Evolutionary conservation across 2,113 vertebrate genomes (phyloP).

Genomic region (Oryzias javanicus): DNA sequence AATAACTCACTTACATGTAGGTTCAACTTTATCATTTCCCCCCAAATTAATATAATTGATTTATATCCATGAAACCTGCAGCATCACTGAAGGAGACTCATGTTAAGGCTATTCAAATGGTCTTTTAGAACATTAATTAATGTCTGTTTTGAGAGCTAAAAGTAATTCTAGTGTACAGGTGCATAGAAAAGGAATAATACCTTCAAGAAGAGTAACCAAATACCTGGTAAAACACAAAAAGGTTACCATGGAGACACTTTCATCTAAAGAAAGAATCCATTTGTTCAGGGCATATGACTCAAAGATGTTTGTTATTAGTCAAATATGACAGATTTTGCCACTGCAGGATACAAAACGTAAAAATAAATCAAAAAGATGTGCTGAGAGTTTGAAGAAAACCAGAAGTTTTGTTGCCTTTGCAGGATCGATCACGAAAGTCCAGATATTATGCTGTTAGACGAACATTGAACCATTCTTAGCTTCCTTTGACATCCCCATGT

Average conservation of each 20-base stretch:
- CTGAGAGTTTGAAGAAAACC: neutral
- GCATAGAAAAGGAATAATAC: conserved; percentile 30
- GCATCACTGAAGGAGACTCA: neutral
- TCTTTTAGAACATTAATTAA: neutral
- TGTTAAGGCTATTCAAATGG: neutral
- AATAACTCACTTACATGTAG: neutral
- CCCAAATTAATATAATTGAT: too few relatives aligned
- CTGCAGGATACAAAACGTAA: neutral
- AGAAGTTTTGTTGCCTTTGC: too few relatives aligned
- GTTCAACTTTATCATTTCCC: too few relatives aligned
- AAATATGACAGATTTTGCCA: conserved; percentile 11
- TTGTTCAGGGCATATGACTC: conserved; percentile 43
- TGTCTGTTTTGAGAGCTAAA: neutral
- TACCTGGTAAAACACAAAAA: conserved; percentile 41
- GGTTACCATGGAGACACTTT: conserved; percentile 59
- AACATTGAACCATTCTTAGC: conserved; percentile 1
- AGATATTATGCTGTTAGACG: neutral
- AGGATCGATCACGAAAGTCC: too few relatives aligned
- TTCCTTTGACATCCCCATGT: conserved; percentile 11
- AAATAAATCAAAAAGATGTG: too few relatives aligned
- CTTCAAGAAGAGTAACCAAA: conserved; percentile 22
- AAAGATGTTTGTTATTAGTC: conserved; percentile 32
- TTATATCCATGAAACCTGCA: neutral
- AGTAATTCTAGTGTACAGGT: conserved; percentile 2
- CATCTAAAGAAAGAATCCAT: conserved; percentile 29